Evolutionary conservation across 2,113 vertebrate genomes (phyloP).

Genomic region (Grammomys surdaster): DNA sequence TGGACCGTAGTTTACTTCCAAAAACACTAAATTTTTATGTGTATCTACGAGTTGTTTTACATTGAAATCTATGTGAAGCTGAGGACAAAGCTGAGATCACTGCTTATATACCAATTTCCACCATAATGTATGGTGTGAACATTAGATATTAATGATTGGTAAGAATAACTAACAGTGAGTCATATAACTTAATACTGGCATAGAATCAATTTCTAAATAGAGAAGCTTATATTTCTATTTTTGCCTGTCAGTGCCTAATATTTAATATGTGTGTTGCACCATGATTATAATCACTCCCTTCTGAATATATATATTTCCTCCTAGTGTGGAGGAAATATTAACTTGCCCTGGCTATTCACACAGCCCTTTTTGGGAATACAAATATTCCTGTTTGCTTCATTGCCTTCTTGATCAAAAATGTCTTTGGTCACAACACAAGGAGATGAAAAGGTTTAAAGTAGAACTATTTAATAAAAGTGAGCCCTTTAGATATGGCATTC

Average conservation of each 20-base stretch:
- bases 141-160: neutral
- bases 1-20: constrained; percentile 5
- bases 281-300: neutral
- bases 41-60: neutral
- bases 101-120: neutral
- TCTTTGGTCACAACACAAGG: neutral
- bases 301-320: no score
- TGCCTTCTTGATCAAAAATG: neutral
- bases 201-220: neutral
- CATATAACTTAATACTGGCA: neutral
- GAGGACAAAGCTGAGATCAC: neutral
- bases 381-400: neutral
- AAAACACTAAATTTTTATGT: neutral
- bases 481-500: neutral
- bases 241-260: neutral
- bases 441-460: neutral
- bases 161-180: neutral
- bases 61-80: neutral
- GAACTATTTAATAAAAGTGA: neutral
- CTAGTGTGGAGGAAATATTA: neutral
- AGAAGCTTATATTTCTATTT: neutral
- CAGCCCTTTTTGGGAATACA: neutral
- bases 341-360: neutral
- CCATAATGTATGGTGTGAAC: neutral
- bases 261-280: neutral